Base-by-base conservation (phyloP, 2,888 invertebrate species). In the Sceliomorpha sp. region DNA sequence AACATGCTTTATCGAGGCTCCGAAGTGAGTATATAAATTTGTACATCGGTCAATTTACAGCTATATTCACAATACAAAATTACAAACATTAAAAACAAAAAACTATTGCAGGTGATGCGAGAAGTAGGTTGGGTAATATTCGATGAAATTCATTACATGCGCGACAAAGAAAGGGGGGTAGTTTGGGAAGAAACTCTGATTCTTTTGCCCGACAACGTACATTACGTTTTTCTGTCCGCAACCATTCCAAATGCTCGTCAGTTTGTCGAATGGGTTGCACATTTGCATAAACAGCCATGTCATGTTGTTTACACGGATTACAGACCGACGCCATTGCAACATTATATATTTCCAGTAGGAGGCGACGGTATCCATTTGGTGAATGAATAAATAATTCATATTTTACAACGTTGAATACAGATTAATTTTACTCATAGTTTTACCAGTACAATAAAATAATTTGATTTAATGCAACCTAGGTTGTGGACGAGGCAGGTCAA, bases 51-150 rank as follows among this genome's bases (percentile, higher is more conserved):
- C 12, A 15, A 40, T 45, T 37, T 5, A 17, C 27, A 37, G 9
- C 31, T 37, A 15, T 24, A 32, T 34, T 32, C 17, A 36, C 12
- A 20, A 26, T 10, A 14, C 17, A 32, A 14, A 44, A 20, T 44
- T 24, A 7, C 24, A 5, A 24, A 24, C 7, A 24, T 24, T 3
- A 24, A 24, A 24, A 24, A 14, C 12, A 31, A 15, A 44, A 14
- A 31, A 26, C 12, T 7, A 4, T 42, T 71, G 31, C 45, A 87
- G 86, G 83, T 99, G 14, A 98, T 98, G 96, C 91, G 98, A 63
- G 99, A 99, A 91, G 99, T 99, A 0, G 99, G 98, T 40, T 99
- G 99, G 99, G 99, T 99, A 1, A 91, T 99, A 50, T 99, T 99
- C 89, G 99, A 99, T 86, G 99, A 99, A 90, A 99, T 99, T 80